These are phyloP conservation scores for Rousettus leschenaultii DNA, from an alignment of 2,113 vertebrate species.

Conservation along the genomic window DNA sequence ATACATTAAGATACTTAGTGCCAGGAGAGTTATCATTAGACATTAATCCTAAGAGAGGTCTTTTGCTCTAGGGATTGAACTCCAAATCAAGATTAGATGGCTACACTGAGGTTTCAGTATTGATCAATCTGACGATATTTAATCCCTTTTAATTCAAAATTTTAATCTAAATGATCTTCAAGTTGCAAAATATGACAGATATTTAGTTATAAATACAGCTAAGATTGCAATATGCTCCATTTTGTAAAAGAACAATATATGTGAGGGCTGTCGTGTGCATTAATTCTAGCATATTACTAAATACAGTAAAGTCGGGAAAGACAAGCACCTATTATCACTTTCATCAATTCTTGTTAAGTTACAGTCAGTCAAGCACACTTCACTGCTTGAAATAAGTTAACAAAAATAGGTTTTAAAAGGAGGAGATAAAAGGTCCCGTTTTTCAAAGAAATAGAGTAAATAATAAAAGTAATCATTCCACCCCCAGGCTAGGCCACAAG, in stretches of 20 bases:
- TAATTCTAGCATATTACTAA: not conserved
- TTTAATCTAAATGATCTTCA: not conserved
- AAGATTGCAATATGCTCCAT: not conserved
- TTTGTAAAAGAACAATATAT: not conserved
- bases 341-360: not conserved
- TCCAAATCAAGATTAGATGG: slow-evolving; percentile 1
- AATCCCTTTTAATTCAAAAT: slow-evolving; percentile 20
- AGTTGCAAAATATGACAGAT: not conserved
- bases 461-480: not conserved
- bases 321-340: not conserved
- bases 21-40: slow-evolving; percentile 11
- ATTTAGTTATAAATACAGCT: slow-evolving; percentile 13
- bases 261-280: not conserved
- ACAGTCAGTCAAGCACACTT: not conserved
- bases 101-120: slow-evolving; percentile 28
- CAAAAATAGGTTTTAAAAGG: not conserved
- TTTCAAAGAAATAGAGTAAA: slow-evolving; percentile 19
- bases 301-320: not conserved
- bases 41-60: not conserved
- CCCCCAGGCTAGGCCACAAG: not conserved
- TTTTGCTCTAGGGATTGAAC: not conserved
- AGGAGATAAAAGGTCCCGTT: not conserved
- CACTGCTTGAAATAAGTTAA: not conserved
- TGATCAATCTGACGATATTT: not conserved
- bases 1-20: slow-evolving; percentile 17